These are phyloP conservation scores for Coregonus sp. DNA, from an alignment of 2,797 vertebrate genomes.

Conservation along the genomic window DNA sequence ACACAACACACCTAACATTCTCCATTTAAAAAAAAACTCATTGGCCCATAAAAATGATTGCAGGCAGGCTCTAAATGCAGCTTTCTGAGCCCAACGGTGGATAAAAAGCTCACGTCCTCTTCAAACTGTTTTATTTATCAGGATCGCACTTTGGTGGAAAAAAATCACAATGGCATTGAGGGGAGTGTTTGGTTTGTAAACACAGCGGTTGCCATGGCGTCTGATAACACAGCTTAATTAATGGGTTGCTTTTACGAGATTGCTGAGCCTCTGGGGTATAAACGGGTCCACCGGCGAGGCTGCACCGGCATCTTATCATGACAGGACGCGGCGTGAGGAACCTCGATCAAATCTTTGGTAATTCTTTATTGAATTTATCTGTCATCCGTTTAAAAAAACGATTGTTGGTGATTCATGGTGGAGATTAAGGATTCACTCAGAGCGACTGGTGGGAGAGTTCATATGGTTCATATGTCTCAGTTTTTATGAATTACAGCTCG, in stretches of 20 bases:
- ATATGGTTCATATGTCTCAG: neutral
- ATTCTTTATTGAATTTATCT: neutral
- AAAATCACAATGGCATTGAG: constrained; percentile 4
- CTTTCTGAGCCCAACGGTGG: constrained; percentile 11
- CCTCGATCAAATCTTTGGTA: neutral
- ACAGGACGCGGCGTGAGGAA: neutral
- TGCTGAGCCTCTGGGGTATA: neutral
- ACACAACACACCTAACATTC: constrained; percentile 12
- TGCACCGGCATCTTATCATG: neutral
- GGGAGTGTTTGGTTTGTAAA: constrained; percentile 15
- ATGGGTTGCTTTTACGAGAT: constrained; percentile 17
- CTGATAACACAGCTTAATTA: constrained; percentile 23
- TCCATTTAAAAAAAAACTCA: neutral
- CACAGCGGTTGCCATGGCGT: constrained; percentile 19
- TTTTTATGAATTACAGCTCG: constrained; percentile 8
- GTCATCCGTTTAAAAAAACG: neutral
- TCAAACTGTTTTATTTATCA: neutral
- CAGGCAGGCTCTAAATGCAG: neutral
- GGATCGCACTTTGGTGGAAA: neutral
- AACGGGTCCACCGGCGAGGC: too few relatives aligned
- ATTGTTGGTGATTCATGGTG: neutral
- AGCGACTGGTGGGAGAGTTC: neutral
- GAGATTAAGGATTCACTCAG: neutral
- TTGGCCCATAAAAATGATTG: neutral
- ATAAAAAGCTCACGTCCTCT: constrained; percentile 11